Evolutionary conservation across 1,140 invertebrate genomes (phyloP).

Genomic region (Psilanteris sp.): DNA sequence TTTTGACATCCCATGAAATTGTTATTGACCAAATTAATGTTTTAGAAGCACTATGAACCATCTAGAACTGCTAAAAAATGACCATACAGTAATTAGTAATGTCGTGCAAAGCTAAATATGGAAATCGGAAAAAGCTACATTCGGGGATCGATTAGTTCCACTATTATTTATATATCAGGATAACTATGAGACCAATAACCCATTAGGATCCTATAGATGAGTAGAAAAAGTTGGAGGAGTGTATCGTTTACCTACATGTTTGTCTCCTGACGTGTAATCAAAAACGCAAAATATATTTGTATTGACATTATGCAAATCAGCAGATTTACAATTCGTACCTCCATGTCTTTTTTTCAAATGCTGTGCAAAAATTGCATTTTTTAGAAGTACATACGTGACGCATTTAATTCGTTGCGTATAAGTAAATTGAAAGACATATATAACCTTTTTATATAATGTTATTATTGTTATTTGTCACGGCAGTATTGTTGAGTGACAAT

Average conservation of each 20-base stretch:
- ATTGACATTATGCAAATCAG: constrained; percentile 40
- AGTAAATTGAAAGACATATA: too few species aligned
- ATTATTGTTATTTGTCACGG: too few species aligned
- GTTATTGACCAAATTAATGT: constrained; percentile 6
- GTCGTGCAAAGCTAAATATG: constrained; percentile 14
- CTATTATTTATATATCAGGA: constrained; percentile 32
- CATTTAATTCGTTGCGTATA: too few species aligned
- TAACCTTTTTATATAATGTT: too few species aligned
- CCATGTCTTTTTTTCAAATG: constrained; percentile 34
- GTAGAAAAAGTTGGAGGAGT: constrained; percentile 44
- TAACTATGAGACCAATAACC: constrained; percentile 51
- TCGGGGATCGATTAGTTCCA: constrained; percentile 15
- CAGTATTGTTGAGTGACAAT: too few species aligned
- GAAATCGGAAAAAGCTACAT: constrained; percentile 13
- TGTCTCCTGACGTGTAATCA: constrained; percentile 35
- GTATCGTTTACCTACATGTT: constrained; percentile 34
- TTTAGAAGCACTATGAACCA: too few species aligned
- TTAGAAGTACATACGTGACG: too few species aligned
- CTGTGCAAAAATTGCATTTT: constrained; percentile 40
- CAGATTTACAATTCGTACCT: constrained; percentile 18
- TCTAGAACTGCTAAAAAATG: too few species aligned
- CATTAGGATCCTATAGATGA: constrained; percentile 44
- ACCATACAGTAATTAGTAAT: constrained; percentile 8
- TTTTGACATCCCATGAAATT: constrained; percentile 19
- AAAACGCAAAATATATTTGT: constrained; percentile 52